These are phyloP conservation scores for Poecilobothrus nobilitatus DNA, from an alignment of 2,888 invertebrate species.

Conservation along the genomic window DNA sequence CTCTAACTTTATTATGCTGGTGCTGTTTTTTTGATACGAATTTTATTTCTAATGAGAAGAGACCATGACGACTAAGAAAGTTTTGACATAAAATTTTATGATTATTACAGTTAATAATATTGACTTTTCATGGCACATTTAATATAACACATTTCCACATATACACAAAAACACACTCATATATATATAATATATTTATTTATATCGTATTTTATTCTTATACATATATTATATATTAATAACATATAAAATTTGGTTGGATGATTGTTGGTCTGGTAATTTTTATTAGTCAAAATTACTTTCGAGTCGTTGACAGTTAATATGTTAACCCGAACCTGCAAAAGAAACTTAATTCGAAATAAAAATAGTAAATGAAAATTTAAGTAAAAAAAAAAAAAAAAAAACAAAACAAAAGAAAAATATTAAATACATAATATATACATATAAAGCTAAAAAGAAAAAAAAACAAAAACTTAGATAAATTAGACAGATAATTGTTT, in stretches of 20 bases:
- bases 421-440: too few relatives aligned
- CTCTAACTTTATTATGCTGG: too few relatives aligned
- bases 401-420: not conserved
- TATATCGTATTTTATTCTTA: not conserved
- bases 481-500: too few relatives aligned
- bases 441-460: too few relatives aligned
- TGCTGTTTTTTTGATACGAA: too few relatives aligned
- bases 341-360: not conserved
- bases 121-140: not conserved
- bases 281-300: not conserved
- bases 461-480: too few relatives aligned
- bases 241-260: too few relatives aligned
- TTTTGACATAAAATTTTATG: not conserved
- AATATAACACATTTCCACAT: not conserved
- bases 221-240: not conserved
- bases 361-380: not conserved
- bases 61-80: not conserved
- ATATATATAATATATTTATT: not conserved
- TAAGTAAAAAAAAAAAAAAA: not conserved
- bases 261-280: not conserved
- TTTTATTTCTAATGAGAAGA: too few relatives aligned
- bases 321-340: not conserved
- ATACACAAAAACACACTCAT: not conserved
- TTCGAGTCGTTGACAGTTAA: conserved; percentile 4
- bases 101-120: conserved; percentile 4